These are phyloP conservation scores for Dendrolimus punctatus DNA, from an alignment of 1,140 invertebrate species.

Conservation along the genomic window DNA sequence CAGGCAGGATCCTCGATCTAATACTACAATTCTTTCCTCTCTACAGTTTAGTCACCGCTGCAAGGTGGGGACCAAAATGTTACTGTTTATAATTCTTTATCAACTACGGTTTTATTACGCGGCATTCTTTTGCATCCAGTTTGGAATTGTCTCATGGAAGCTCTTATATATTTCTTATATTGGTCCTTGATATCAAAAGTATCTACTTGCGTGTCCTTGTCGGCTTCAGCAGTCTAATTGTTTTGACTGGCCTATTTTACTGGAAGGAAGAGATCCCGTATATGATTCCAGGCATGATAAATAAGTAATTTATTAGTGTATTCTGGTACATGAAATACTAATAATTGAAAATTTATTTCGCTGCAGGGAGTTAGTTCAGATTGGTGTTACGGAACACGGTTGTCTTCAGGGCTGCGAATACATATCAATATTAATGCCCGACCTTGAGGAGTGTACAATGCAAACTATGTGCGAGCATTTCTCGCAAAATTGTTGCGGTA, in stretches of 20 bases:
- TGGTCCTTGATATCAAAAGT: too few relatives aligned
- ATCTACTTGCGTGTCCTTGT: too few relatives aligned
- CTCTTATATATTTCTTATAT: too few relatives aligned
- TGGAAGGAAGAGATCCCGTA: too few relatives aligned
- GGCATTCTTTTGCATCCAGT: too few relatives aligned
- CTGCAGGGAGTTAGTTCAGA: constrained; percentile 36
- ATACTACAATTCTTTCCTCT: constrained; percentile 81
- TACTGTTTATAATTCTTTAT: neutral
- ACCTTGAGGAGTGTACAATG: constrained; percentile 40
- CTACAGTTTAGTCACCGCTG: constrained; percentile 74
- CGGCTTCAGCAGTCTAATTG: too few relatives aligned
- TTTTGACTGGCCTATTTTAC: too few relatives aligned
- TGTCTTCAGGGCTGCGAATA: constrained; percentile 40
- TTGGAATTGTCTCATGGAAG: too few relatives aligned
- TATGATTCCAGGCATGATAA: too few relatives aligned
- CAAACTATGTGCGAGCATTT: constrained; percentile 32
- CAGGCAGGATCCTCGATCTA: constrained; percentile 75
- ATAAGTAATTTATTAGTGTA: too few relatives aligned
- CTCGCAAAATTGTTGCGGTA: constrained; percentile 37
- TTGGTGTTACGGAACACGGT: constrained; percentile 31
- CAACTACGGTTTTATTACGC: too few relatives aligned
- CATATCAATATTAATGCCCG: constrained; percentile 21
- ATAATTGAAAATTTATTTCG: constrained; percentile 1
- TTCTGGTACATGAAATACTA: too few relatives aligned
- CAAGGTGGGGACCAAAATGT: constrained; percentile 26